Evolutionary conservation across 2,888 invertebrate species (phyloP), one percentile per base, ranked within the genome.

Genomic region (Chalcosyrphus nemorum): DNA sequence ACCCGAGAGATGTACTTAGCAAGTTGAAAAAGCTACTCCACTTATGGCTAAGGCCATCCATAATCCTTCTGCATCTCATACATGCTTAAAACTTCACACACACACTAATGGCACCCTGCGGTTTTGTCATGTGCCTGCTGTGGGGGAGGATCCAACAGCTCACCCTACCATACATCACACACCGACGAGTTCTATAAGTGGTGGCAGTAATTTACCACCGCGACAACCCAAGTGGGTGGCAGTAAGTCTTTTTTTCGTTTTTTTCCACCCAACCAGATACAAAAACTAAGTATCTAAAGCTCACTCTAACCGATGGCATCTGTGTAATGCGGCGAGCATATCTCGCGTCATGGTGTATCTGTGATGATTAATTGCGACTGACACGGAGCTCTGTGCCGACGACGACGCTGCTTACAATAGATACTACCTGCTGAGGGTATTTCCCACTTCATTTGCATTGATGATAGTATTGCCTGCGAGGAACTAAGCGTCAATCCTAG

Each of bases 311-410:
- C 27, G 57, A 27, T 82, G 66, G 24, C 59, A 81, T 71, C 43
- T 70, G 13, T 11, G 7, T 63, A 71, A 63, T 61, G 50, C 43
- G n/a, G n/a, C 70, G 43, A 66, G 50, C 66, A 78, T 82, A 72
- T 77, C 17, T 29, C 27, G 45, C 43, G 50, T 4, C 38, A 43
- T 35, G 57, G 6, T 50, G 29, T 24, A 65, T 45, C 43, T 19
- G 7, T 11, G n/a, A 24, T 80, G 80, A 80, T 84, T 84, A 80
- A 84, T 84, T 68, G 70, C n/a, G 35, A 47, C 17, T 70, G 74
- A 74, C 74, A 57, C n/a, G 38, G 24, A 50, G 41, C 61, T 35
- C 54, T 54, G 54, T 63, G 32, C 13, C 61, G 24, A 52, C 32
- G 15, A 15, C 27, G 29, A 13, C 15, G 56, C 6, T 19, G 29